A percentile compares a stretch with the other conserved stretches of the same genome.
These are phyloP conservation scores for Centropus bengalensis DNA, from an alignment of 2,113 vertebrate species.

Conservation along the genomic window DNA sequence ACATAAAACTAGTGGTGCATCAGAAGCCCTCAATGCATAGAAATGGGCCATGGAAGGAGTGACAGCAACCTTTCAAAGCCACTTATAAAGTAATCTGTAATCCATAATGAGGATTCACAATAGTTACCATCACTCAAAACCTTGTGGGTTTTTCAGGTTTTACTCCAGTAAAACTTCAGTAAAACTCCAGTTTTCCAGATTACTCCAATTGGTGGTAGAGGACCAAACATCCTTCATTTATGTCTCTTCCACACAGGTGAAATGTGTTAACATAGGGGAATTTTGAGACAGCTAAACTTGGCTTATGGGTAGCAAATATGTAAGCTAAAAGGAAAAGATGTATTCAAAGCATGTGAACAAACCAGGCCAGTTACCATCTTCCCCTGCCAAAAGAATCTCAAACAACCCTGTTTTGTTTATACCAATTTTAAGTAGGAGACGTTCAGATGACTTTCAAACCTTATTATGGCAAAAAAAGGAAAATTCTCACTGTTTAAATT, in stretches of 20 bases:
- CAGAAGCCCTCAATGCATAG: neutral
- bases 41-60: neutral
- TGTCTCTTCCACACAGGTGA: neutral
- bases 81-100: neutral
- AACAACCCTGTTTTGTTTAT: fast-evolving
- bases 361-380: neutral
- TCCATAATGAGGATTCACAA: fast-evolving
- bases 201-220: neutral
- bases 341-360: neutral
- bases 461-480: neutral
- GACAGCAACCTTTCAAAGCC: neutral
- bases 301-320: neutral
- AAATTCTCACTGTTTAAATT: neutral
- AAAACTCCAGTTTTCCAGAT: neutral
- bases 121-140: neutral
- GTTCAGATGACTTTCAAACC: neutral
- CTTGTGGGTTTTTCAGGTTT: fast-evolving
- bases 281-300: neutral
- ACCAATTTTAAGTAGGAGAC: neutral
- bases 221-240: neutral
- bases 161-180: no score
- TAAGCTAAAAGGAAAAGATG: neutral
- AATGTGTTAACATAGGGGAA: neutral
- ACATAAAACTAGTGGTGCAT: neutral
- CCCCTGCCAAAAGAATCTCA: neutral